Conservation (phyloP, 2,113 vertebrate genomes). For the Caloenas nicobarica region DNA sequence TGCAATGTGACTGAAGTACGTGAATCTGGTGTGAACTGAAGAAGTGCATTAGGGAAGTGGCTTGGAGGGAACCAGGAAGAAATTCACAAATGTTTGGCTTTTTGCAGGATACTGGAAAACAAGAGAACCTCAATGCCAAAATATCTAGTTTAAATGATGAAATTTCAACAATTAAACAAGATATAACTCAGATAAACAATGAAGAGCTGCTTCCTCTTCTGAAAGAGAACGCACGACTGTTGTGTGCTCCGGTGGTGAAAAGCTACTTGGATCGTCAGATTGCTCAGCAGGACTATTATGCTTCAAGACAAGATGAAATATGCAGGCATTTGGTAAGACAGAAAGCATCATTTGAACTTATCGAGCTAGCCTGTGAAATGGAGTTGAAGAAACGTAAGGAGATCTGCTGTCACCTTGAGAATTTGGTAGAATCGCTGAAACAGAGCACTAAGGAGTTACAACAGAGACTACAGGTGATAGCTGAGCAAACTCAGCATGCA, state of each 20-base stretch:
- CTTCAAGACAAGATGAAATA: slow-evolving; percentile 83
- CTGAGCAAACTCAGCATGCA: slow-evolving; percentile 66
- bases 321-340: slow-evolving; percentile 84
- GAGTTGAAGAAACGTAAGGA: slow-evolving; percentile 80
- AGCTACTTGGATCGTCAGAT: slow-evolving; percentile 83
- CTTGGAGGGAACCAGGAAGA: background rate
- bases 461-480: slow-evolving; percentile 72
- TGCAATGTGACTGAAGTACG: background rate
- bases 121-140: slow-evolving; percentile 67
- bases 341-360: slow-evolving; percentile 88
- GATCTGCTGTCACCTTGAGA: slow-evolving; percentile 71
- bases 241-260: slow-evolving; percentile 83
- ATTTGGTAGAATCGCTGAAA: slow-evolving; percentile 73
- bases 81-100: slow-evolving; percentile 24
- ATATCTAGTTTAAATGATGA: slow-evolving; percentile 76
- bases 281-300: slow-evolving; percentile 80
- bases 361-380: slow-evolving; percentile 83
- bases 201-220: slow-evolving; percentile 78
- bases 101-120: slow-evolving; percentile 65
- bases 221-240: slow-evolving; percentile 78
- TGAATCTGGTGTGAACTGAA: background rate
- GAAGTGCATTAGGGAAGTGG: background rate
- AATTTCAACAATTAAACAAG: slow-evolving; percentile 77
- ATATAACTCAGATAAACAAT: slow-evolving; percentile 77
- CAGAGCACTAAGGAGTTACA: slow-evolving; percentile 50